Conservation (phyloP, 2,888 invertebrate genomes). For the Archips xylosteana region DNA sequence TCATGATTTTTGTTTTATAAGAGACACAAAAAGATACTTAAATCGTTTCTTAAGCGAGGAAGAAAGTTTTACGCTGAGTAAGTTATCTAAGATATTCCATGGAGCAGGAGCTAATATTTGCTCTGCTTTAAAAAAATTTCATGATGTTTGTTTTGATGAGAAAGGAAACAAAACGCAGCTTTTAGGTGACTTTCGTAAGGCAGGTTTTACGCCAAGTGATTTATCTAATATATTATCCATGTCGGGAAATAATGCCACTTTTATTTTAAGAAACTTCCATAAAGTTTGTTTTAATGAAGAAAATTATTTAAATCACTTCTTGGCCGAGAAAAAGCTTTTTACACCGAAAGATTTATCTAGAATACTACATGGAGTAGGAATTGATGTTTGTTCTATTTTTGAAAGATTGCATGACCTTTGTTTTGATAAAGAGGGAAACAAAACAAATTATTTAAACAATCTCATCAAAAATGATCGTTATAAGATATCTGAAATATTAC, state of each 20-base stretch:
- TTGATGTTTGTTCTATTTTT: constrained; percentile 48
- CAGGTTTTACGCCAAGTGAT: constrained; percentile 48
- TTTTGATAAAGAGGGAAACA: constrained; percentile 56
- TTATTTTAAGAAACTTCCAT: constrained; percentile 55
- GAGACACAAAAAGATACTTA: constrained; percentile 52
- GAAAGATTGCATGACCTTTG: constrained; percentile 53
- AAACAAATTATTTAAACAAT: constrained; percentile 55
- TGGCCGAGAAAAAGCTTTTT: constrained; percentile 52
- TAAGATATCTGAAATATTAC: constrained; percentile 49
- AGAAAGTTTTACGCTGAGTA: constrained; percentile 47
- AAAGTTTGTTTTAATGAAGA: constrained; percentile 54
- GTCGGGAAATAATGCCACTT: constrained; percentile 55
- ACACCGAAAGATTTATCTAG: constrained; percentile 51
- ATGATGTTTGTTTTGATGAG: constrained; percentile 55
- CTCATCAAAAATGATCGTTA: constrained; percentile 48
- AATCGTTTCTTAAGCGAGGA: constrained; percentile 44
- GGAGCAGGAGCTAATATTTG: constrained; percentile 54
- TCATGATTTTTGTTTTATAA: constrained; percentile 53
- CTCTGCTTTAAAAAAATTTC: constrained; percentile 54
- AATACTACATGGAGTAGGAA: constrained; percentile 51
- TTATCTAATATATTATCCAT: constrained; percentile 55
- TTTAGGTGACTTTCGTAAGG: constrained; percentile 51
- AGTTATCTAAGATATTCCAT: constrained; percentile 55
- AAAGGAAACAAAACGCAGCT: constrained; percentile 53
- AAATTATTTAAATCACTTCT: constrained; percentile 54